Evolutionary conservation across 2,888 invertebrate species (phyloP).

Genomic region (Trisateles emortualis): DNA sequence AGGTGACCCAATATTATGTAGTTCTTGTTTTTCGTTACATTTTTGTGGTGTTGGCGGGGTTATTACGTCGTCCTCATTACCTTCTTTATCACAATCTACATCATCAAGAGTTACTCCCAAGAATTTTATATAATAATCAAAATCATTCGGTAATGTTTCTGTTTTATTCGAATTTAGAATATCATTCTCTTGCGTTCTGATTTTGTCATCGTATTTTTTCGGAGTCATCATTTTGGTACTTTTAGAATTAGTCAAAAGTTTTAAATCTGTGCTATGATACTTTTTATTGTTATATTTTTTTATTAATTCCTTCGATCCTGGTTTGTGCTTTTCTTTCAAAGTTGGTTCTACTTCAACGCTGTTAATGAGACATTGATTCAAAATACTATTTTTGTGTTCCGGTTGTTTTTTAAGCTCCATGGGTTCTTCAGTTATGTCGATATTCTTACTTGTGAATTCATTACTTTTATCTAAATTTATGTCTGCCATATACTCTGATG

Average conservation of each 20-base stretch:
- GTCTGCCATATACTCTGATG: slow-evolving; percentile 71
- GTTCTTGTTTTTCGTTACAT: slow-evolving; percentile 7
- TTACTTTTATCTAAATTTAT: slow-evolving; percentile 72
- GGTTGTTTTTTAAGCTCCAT: slow-evolving; percentile 18
- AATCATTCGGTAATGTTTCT: slow-evolving; percentile 40
- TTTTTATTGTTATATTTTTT: slow-evolving; percentile 1
- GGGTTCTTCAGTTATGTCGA: slow-evolving; percentile 15
- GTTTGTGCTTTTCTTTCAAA: slow-evolving; percentile 13
- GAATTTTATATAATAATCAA: slow-evolving; percentile 69
- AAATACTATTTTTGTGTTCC: slow-evolving; percentile 11
- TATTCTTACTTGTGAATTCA: slow-evolving; percentile 58
- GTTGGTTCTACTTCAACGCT: not conserved
- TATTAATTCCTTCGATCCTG: slow-evolving; percentile 19
- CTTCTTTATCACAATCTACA: slow-evolving; percentile 28
- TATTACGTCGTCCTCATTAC: not conserved
- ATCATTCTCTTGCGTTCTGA: slow-evolving; percentile 1
- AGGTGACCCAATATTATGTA: slow-evolving; percentile 2
- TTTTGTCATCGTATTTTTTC: slow-evolving; percentile 17
- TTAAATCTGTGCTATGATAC: not conserved
- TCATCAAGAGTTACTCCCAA: slow-evolving; percentile 75
- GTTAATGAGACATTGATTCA: not conserved
- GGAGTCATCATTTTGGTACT: slow-evolving; percentile 5
- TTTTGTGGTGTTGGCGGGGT: not conserved
- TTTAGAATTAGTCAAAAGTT: slow-evolving; percentile 11
- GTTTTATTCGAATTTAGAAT: slow-evolving; percentile 42